Conservation (phyloP, 2,797 vertebrate genomes). For the Lagocephalus sceleratus region DNA sequence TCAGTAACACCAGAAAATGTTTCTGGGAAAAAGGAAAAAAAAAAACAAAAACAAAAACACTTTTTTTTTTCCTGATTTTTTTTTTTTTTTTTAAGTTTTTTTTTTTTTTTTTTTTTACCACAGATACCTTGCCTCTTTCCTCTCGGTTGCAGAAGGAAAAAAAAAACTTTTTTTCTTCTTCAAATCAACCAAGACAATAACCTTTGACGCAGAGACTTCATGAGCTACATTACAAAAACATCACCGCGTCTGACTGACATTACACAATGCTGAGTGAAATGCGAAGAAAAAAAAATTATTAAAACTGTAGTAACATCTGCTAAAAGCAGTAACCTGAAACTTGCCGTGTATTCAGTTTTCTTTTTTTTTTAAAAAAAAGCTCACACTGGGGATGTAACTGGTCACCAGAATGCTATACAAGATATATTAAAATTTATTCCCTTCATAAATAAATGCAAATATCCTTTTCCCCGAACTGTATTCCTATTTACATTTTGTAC, state of each 20-base stretch:
- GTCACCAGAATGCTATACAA: conserved; percentile 70
- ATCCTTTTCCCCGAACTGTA: conserved; percentile 55
- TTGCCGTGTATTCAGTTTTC: conserved; percentile 26
- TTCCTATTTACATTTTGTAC: conserved; percentile 78
- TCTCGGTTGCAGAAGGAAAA: conserved; percentile 19
- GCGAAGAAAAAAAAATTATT: not conserved
- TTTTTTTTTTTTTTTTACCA: conserved; percentile 55
- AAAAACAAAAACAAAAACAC: conserved; percentile 34
- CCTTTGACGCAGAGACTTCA: conserved; percentile 20
- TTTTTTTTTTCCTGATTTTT: conserved; percentile 9
- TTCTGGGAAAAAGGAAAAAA: not conserved
- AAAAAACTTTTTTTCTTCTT: conserved; percentile 37
- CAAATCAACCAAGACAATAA: conserved; percentile 33
- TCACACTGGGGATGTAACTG: conserved; percentile 71
- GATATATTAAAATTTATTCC: conserved; percentile 84
- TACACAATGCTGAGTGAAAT: conserved; percentile 41
- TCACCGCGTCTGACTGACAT: conserved; percentile 25
- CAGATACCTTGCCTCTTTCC: conserved; percentile 55
- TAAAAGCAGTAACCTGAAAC: conserved; percentile 73
- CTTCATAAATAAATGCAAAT: conserved; percentile 84
- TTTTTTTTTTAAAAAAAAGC: conserved; percentile 26
- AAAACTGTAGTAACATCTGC: conserved; percentile 71
- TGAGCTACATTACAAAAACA: conserved; percentile 38
- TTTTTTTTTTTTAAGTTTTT: not conserved
- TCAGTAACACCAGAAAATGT: conserved; percentile 38